A percentile compares a stretch with the other conserved stretches of the same genome.
Conservation (phyloP, 2,113 vertebrate genomes). For the Pseudois nayaur region DNA sequence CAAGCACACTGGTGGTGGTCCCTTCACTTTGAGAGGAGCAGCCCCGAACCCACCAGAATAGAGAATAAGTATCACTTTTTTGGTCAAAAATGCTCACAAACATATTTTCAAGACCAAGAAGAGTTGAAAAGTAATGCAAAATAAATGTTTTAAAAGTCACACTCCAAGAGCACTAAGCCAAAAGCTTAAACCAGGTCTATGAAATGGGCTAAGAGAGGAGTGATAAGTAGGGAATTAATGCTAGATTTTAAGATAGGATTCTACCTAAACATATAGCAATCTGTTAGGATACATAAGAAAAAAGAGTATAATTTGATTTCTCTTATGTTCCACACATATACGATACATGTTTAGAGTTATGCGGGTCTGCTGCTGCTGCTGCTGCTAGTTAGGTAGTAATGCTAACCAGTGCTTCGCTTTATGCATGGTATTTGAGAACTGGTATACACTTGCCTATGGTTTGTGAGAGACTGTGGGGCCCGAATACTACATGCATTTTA, state of each 20-base stretch:
- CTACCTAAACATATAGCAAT: not conserved
- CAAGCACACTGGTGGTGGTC: fast-evolving
- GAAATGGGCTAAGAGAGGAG: not conserved
- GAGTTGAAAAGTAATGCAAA: not conserved
- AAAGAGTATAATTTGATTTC: not conserved
- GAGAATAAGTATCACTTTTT: not conserved
- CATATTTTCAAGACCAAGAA: not conserved
- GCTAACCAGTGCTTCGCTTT: not conserved
- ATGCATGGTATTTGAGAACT: not conserved
- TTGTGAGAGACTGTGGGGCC: not conserved
- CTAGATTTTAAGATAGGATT: not conserved
- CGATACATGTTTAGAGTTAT: not conserved
- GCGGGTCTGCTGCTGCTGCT: not conserved
- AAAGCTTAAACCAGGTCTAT: not conserved
- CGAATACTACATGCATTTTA: not conserved
- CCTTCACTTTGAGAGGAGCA: not conserved
- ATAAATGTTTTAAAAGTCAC: not conserved
- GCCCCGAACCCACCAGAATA: not conserved
- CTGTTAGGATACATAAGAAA: not conserved
- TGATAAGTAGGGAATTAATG: not conserved
- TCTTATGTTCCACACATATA: not conserved
- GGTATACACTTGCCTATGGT: not conserved
- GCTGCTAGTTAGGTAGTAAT: not conserved
- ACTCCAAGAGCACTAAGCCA: not conserved
- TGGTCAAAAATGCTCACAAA: not conserved